Evolutionary conservation across 2,797 vertebrate species (phyloP).

Genomic region (Salarias fasciatus): DNA sequence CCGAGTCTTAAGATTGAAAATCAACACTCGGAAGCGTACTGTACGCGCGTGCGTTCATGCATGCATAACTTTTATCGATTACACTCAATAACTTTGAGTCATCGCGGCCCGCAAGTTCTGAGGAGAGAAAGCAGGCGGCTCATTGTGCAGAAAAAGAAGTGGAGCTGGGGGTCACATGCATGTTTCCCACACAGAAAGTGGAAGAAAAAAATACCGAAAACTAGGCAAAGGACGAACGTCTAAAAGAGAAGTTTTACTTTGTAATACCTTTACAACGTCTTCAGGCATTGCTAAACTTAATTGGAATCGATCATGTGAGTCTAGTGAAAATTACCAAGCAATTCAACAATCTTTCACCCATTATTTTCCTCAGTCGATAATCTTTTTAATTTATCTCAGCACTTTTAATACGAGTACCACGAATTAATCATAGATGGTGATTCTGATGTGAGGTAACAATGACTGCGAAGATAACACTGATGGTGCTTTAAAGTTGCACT

Average conservation of each 20-base stretch:
- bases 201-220: not conserved
- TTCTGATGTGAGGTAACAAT: not conserved
- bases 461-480: not conserved
- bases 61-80: slow-evolving; percentile 13
- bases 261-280: too few species aligned
- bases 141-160: slow-evolving; percentile 10
- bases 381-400: too few species aligned
- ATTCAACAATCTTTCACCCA: too few species aligned
- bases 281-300: too few species aligned
- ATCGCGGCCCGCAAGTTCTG: slow-evolving; percentile 19
- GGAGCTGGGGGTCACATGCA: not conserved
- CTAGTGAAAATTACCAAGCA: too few species aligned
- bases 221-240: too few species aligned
- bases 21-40: slow-evolving; percentile 8
- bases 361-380: too few species aligned
- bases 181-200: not conserved
- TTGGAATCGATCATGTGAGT: too few species aligned
- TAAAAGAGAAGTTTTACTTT: too few species aligned
- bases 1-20: slow-evolving; percentile 25
- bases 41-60: slow-evolving; percentile 11
- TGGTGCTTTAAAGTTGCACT: not conserved
- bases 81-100: slow-evolving; percentile 27
- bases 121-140: slow-evolving; percentile 14
- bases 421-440: slow-evolving; percentile 1
- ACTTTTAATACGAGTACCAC: not conserved